Evolutionary conservation across 2,113 vertebrate genomes (phyloP).

Genomic region (Myxocyprinus asiaticus): DNA sequence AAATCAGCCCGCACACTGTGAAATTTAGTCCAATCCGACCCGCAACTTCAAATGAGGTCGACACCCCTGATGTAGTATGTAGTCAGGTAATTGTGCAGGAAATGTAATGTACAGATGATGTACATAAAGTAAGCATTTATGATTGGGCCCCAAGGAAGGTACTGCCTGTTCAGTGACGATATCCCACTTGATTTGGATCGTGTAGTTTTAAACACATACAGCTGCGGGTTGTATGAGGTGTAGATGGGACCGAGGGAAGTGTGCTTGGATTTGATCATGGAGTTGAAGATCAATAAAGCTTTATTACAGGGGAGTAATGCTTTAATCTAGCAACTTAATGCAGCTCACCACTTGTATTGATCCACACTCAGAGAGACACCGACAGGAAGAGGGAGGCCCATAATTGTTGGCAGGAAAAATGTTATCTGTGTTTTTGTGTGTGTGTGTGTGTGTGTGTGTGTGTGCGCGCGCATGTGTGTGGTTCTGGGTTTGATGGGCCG

Average conservation of each 20-base stretch:
- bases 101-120: too few relatives aligned
- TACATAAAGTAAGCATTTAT: too few relatives aligned
- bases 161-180: too few relatives aligned
- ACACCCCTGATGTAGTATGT: too few relatives aligned
- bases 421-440: slow-evolving; percentile 59
- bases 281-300: slow-evolving; percentile 45
- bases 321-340: slow-evolving; percentile 80
- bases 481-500: slow-evolving; percentile 43
- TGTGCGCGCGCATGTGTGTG: slow-evolving; percentile 46
- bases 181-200: too few relatives aligned
- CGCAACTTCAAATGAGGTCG: too few relatives aligned
- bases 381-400: slow-evolving; percentile 62
- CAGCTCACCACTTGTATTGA: slow-evolving; percentile 79
- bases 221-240: slow-evolving; percentile 24
- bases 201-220: too few relatives aligned
- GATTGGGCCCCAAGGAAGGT: too few relatives aligned
- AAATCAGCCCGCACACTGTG: too few relatives aligned
- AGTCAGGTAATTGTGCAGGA: too few relatives aligned
- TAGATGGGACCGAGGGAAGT: slow-evolving; percentile 16
- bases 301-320: slow-evolving; percentile 63
- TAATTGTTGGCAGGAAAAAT: slow-evolving; percentile 65
- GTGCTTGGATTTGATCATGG: slow-evolving; percentile 54
- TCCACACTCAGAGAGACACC: slow-evolving; percentile 58
- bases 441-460: slow-evolving; percentile 46
- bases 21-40: too few relatives aligned